phyloP scores from a whole-genome alignment of 2,113 vertebrate genomes.

The Emydura subglobosa region DNA sequence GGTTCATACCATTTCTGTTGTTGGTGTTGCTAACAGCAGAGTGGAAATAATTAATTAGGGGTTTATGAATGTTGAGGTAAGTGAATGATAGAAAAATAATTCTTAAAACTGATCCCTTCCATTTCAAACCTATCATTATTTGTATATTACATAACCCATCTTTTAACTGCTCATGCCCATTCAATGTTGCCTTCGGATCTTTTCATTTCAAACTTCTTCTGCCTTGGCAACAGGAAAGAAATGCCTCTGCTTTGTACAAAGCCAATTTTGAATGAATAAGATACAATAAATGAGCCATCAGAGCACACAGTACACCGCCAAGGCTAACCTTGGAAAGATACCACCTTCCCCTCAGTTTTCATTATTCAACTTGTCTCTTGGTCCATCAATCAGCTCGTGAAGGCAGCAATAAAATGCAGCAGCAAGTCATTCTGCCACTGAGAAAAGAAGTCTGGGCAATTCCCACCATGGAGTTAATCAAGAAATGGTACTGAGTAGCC shows the following conservation, averaged over 20 bases:
- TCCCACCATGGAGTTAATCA: not conserved
- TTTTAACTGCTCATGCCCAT: not conserved
- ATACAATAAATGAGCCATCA: slow-evolving; percentile 42
- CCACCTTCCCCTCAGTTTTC: slow-evolving; percentile 20
- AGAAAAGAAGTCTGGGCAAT: slow-evolving; percentile 4
- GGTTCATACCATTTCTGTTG: slow-evolving; percentile 12
- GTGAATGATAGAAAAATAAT: not conserved
- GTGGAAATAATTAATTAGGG: slow-evolving; percentile 19
- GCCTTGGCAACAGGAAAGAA: slow-evolving; percentile 41
- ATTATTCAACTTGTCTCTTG: not conserved
- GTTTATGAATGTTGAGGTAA: not conserved
- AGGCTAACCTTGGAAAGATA: slow-evolving; percentile 18
- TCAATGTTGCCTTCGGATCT: slow-evolving; percentile 5
- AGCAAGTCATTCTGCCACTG: not conserved
- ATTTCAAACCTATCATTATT: not conserved
- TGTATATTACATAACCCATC: not conserved
- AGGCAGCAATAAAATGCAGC: slow-evolving; percentile 20
- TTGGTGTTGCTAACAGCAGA: slow-evolving; percentile 28
- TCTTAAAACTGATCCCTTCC: not conserved
- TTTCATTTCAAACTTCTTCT: slow-evolving; percentile 32
- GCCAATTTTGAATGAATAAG: not conserved
- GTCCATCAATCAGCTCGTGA: not conserved
- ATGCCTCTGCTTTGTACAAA: slow-evolving; percentile 20
- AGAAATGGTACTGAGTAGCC: not conserved
- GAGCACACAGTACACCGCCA: not conserved